Conservation (phyloP, 2,888 invertebrate species). For the Drosophila conformis region DNA sequence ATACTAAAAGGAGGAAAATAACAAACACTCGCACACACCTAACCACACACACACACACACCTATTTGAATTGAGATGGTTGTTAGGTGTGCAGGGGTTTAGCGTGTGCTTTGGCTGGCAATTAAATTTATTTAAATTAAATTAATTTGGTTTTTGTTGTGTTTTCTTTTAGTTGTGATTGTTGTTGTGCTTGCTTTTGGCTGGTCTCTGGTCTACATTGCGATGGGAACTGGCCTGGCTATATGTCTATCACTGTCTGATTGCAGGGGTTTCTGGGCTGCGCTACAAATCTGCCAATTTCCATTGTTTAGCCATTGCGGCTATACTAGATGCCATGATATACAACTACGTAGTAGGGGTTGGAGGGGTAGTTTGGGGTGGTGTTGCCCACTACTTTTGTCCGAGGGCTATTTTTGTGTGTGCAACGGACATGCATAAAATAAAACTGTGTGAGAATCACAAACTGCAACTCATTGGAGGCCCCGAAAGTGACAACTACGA, state of each 20-base stretch:
- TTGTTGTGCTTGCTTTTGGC: slow-evolving; percentile 37
- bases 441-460: slow-evolving; percentile 69
- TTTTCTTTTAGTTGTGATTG: neutral
- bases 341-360: slow-evolving; percentile 28
- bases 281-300: slow-evolving; percentile 77
- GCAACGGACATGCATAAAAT: slow-evolving; percentile 52
- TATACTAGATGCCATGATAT: slow-evolving; percentile 47
- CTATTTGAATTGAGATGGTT: slow-evolving; percentile 17
- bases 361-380: slow-evolving; percentile 55
- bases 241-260: slow-evolving; percentile 44
- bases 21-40: slow-evolving; percentile 32
- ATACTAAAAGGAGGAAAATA: slow-evolving; percentile 46
- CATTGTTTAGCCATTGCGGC: slow-evolving; percentile 67
- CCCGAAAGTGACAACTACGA: slow-evolving; percentile 72
- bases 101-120: slow-evolving; percentile 72
- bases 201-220: slow-evolving; percentile 42
- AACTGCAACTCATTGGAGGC: slow-evolving; percentile 78
- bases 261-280: slow-evolving; percentile 73
- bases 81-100: slow-evolving; percentile 32
- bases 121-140: slow-evolving; percentile 82
- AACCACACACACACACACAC: slow-evolving; percentile 18
- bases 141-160: slow-evolving; percentile 60
- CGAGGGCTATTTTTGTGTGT: slow-evolving; percentile 85
- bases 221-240: slow-evolving; percentile 58
- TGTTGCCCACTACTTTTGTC: slow-evolving; percentile 75